Evolutionary conservation across 1,140 invertebrate species (phyloP), one percentile per base, ranked within the genome.

Genomic region (Sitophilus oryzae): DNA sequence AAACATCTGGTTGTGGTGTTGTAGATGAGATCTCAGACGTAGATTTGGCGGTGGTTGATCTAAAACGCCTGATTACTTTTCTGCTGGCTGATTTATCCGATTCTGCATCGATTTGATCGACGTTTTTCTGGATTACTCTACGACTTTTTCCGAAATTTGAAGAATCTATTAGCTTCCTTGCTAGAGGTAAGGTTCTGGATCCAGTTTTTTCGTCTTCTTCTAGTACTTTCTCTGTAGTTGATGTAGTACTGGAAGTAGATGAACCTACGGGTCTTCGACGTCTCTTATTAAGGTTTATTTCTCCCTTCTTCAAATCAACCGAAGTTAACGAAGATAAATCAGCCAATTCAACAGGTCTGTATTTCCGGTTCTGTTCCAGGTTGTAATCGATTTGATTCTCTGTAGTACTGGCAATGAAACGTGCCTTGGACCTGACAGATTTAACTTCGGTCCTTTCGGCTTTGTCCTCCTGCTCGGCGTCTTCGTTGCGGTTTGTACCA

Each of bases 311-410:
- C 16, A 65, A 61, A 63, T 73, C 73, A 0, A 61, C 64, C 11
- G 71, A 66, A 1, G 70, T 73, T 20, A 74, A 55, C 3, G 72
- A 74, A 9, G 71, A 73, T 36, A 74, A 60, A 58, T 74, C 72
- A 6, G 65, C 58, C 25, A 70, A 60, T 49, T 64, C 64, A n/a
- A 53, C 56, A 14, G 64, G 64, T 49, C 64, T 53, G 36, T 58
- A 66, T n/a, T 44, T 62, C 35, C 64, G 56, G 21, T 58, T 47
- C 8, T 48, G 14, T 38, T 63, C 62, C 3, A 62, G 25, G 51
- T 56, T 45, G 48, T 35, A n/a, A 45, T 36, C 8, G 48, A 21
- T 11, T 23, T 30, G 14, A 40, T 41, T 16, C n/a, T 38, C 15
- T 46, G 53, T 34, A 14, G 54, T 59, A 25, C 21, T 50, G 5